These are phyloP conservation scores for Ochropleura plecta DNA, from an alignment of 2,888 invertebrate species.

Conservation along the genomic window DNA sequence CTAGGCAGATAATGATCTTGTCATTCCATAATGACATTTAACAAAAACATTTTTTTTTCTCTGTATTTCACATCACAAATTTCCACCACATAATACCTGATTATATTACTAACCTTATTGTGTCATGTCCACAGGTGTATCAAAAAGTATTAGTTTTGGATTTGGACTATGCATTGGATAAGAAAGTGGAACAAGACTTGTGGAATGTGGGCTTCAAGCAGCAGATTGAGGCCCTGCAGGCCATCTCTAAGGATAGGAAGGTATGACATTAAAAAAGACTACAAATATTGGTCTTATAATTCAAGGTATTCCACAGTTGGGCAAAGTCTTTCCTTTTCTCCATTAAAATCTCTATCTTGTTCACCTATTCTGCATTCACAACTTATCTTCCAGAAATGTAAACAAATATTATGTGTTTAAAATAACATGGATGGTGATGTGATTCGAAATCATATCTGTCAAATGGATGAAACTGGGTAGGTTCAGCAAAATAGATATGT, in stretches of 20 bases:
- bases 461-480: too few relatives aligned
- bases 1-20: too few relatives aligned
- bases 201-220: slow-evolving; percentile 97
- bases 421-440: too few relatives aligned
- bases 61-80: neutral
- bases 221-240: slow-evolving; percentile 95
- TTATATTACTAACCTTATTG: neutral
- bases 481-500: too few relatives aligned
- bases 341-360: too few relatives aligned
- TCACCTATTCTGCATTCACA: neutral
- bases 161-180: slow-evolving; percentile 96
- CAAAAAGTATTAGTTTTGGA: slow-evolving; percentile 94
- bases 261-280: slow-evolving; percentile 77
- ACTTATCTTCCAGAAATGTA: neutral
- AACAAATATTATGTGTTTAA: neutral
- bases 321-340: too few relatives aligned
- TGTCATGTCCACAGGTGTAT: slow-evolving; percentile 88
- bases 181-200: slow-evolving; percentile 96
- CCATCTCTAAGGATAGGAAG: slow-evolving; percentile 95
- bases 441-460: too few relatives aligned
- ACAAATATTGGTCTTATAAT: neutral
- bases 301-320: neutral
- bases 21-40: too few relatives aligned
- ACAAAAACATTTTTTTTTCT: too few relatives aligned
- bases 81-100: neutral